Evolutionary conservation across 1,140 invertebrate species (phyloP), one percentile per base, ranked within the genome.

Genomic region (Acromyrmex heyeri): DNA sequence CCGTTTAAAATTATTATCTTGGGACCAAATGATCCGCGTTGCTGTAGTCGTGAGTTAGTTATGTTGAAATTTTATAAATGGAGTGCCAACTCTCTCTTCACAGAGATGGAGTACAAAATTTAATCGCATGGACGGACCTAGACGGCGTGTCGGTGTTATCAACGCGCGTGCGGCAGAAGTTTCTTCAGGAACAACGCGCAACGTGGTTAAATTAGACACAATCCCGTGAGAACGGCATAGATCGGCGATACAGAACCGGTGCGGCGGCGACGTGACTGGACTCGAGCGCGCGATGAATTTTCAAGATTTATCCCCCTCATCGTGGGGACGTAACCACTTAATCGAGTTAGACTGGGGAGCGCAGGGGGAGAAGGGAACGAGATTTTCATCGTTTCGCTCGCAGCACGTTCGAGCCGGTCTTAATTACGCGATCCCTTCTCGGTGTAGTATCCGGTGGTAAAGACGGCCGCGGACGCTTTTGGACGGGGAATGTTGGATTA

Each of bases 391-490:
- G 73, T 69, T 65, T 53, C 67, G 34, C 59, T 44, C 65, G 67
- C 77, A 38, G 21, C 87, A 89, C 83, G 87, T 88, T 81, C 83
- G 76, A 86, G 83, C 48, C 85, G 62, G 64, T 73, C 85, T 87
- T 89, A 90, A 90, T 90, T 90, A 87, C 88, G 88, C 88, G 88
- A 89, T 89, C 65, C 78, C 85, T 85, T 73, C 38, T 88, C 87
- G 65, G 44, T 44, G 14, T 61, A 67, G 85, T 89, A 86, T 89
- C 87, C 70, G 75, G 24, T 61, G 85, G 77, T 82, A 77, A 89
- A 88, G 88, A 88, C 83, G 77, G 61, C 67, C 69, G 44, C 50
- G 55, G 6, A 48, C 38, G 87, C 72, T 85, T 88, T 88, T 70
- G 72, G 65, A 88, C 65, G 21, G 57, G 55, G 69, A 73, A 88